phyloP scores from a whole-genome alignment of 2,113 vertebrate genomes.

The Megatriorchis doriae region DNA sequence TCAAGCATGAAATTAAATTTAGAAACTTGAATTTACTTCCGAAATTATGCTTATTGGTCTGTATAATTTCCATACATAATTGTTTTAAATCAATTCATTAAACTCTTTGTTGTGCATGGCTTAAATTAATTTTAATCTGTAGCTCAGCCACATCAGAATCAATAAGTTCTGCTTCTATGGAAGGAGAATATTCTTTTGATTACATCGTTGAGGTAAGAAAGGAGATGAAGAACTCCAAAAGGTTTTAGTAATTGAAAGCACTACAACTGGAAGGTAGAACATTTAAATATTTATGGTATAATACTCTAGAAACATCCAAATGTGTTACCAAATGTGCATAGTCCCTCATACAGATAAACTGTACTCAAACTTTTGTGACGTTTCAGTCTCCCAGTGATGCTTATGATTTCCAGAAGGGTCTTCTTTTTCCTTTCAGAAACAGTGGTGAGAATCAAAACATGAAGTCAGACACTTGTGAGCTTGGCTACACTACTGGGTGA shows the following conservation, averaged over 20 bases:
- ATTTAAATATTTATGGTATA: not conserved
- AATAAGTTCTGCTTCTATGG: not conserved
- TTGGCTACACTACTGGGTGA: not conserved
- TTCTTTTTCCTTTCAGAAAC: no score
- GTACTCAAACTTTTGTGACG: not conserved
- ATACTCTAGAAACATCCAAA: not conserved
- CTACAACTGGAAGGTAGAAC: not conserved
- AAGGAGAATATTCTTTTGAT: not conserved
- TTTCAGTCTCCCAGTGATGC: not conserved
- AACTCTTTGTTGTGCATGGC: not conserved
- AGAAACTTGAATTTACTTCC: slow-evolving; percentile 1
- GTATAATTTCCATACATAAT: slow-evolving; percentile 1
- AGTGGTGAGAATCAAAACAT: not conserved
- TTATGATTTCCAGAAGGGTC: not conserved
- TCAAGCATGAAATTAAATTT: slow-evolving; percentile 14
- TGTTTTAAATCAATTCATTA: slow-evolving; percentile 25
- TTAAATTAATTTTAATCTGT: not conserved
- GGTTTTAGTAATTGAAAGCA: not conserved
- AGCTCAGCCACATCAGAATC: not conserved
- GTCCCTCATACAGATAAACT: not conserved
- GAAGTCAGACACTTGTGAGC: not conserved
- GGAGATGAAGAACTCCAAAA: not conserved
- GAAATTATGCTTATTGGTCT: slow-evolving; percentile 2
- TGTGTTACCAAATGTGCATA: not conserved
- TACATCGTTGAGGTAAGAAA: not conserved